phyloP scores from a whole-genome alignment of 2,113 vertebrate species.

The Pseudorhombus dupliciocellatus region DNA sequence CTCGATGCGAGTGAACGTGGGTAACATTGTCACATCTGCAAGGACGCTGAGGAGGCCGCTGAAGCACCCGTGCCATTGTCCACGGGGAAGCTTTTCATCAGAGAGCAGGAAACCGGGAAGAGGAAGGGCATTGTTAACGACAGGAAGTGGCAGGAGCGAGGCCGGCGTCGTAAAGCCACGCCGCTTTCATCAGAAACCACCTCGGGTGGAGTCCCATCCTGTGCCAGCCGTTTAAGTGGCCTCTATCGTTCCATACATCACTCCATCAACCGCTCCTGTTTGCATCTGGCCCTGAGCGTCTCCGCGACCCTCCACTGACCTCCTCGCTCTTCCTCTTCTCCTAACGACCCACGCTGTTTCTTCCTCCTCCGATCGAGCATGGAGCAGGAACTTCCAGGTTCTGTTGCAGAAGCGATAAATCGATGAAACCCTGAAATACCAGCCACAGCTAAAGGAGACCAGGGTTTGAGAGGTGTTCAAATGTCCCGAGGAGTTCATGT shows the following conservation, averaged over 20 bases:
- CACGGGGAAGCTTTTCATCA: not conserved
- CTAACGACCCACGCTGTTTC: no score
- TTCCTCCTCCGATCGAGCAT: not conserved
- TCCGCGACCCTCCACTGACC: not conserved
- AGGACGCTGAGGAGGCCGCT: conserved; percentile 12
- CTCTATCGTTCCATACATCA: conserved; percentile 44
- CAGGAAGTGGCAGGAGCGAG: conserved; percentile 50
- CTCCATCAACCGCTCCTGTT: conserved; percentile 12
- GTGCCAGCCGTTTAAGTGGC: conserved; percentile 32
- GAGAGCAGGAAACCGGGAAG: conserved; percentile 18
- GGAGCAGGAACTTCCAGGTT: not conserved
- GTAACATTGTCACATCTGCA: no score
- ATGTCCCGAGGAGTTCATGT: no score
- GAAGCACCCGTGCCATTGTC: conserved; percentile 29
- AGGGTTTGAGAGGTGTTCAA: no score
- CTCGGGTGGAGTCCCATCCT: conserved; percentile 60
- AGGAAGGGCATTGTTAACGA: conserved; percentile 64
- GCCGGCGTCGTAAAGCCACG: conserved; percentile 21
- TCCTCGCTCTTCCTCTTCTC: not conserved
- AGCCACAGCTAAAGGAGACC: no score
- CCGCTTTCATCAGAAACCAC: conserved; percentile 47
- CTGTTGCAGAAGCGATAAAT: no score
- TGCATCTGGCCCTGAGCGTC: conserved; percentile 2
- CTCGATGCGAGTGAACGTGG: no score
- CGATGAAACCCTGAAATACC: no score